Percentiles rank a stretch among this genome's conserved stretches.
phyloP scores from a whole-genome alignment of 2,888 invertebrate genomes.

The Pinctada fucata region DNA sequence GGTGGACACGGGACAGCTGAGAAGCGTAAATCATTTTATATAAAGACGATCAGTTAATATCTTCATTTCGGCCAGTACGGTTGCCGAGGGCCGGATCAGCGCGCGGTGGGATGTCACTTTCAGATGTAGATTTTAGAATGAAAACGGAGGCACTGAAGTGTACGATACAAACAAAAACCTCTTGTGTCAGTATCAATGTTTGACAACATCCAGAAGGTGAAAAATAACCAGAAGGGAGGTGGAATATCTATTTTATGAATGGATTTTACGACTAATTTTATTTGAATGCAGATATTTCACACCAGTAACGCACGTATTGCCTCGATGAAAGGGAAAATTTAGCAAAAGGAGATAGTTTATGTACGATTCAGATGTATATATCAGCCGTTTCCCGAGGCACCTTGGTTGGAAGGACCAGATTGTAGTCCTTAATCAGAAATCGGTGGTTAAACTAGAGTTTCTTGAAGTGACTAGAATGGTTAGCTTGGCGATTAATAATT shows the following conservation, averaged over 20 bases:
- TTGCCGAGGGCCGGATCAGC: not conserved
- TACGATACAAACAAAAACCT: not conserved
- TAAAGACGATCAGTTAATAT: not conserved
- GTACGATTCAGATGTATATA: no score
- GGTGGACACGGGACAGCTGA: no score
- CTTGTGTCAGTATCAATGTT: not conserved
- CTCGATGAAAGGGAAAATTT: no score
- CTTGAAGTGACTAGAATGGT: no score
- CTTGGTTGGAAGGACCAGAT: no score
- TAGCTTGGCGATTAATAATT: no score
- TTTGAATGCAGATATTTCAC: no score
- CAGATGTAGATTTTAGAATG: not conserved
- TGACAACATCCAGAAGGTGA: not conserved
- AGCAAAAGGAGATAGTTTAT: no score
- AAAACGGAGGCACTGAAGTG: not conserved
- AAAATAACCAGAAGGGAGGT: not conserved
- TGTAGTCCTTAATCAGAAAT: no score
- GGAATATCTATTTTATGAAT: not conserved
- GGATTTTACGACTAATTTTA: not conserved
- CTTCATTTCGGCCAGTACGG: not conserved
- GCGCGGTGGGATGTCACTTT: conserved; percentile 1
- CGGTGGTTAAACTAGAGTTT: no score
- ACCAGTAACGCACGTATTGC: no score
- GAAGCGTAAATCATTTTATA: not conserved
- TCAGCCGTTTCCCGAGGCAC: no score